Evolutionary conservation across 2,797 vertebrate species (phyloP).

Genomic region (Paratrypauchen microcephalus): DNA sequence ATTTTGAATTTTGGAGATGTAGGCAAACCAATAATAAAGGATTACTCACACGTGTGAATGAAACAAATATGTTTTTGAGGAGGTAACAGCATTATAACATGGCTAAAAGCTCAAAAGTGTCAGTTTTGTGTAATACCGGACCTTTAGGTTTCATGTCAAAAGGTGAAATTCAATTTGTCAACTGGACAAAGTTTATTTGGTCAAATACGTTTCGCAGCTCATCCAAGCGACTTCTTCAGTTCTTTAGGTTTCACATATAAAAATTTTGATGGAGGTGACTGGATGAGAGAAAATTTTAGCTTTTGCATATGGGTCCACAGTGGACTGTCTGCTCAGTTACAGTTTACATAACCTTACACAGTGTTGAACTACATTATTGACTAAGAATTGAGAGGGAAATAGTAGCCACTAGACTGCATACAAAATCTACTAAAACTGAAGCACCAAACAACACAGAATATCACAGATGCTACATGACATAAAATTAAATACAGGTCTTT

Average conservation of each 20-base stretch:
- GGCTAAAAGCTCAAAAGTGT: no score
- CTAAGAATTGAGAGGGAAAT: background rate
- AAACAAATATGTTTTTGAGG: no score
- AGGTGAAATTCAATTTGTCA: no score
- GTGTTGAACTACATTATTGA: background rate
- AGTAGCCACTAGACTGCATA: background rate
- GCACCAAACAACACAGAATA: background rate
- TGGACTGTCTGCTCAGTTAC: background rate
- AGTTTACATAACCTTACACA: slow-evolving; percentile 4
- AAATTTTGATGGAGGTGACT: background rate
- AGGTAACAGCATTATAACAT: no score
- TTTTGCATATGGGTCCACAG: background rate
- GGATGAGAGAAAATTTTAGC: background rate
- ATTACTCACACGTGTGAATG: no score
- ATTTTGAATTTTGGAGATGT: no score
- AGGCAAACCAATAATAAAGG: no score
- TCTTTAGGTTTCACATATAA: background rate
- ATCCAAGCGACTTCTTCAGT: no score
- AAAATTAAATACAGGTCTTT: background rate
- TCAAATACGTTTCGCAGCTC: no score
- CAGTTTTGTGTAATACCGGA: background rate
- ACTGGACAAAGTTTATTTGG: no score
- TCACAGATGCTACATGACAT: background rate
- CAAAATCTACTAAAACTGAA: background rate
- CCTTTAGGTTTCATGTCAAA: no score